Evolutionary conservation across 2,888 invertebrate genomes (phyloP).

Genomic region (Boloria euphrosyne): DNA sequence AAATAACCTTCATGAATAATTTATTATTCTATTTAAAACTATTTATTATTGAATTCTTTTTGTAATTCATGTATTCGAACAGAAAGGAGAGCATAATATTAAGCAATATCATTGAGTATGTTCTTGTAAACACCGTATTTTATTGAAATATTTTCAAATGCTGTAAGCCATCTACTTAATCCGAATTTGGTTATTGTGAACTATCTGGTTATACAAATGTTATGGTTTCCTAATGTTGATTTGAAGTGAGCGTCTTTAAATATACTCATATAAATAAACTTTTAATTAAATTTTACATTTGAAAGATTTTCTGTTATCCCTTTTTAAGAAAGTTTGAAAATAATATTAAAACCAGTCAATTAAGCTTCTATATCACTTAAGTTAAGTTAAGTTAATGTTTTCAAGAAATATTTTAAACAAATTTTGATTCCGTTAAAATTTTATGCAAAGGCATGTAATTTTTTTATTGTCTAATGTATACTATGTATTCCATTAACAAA

Average conservation of each 20-base stretch:
- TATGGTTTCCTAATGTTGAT: constrained; percentile 18
- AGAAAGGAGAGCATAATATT: not conserved
- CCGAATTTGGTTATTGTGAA: not conserved
- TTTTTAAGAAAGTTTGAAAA: not conserved
- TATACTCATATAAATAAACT: not conserved
- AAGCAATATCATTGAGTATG: not conserved
- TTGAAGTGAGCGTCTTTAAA: constrained; percentile 10
- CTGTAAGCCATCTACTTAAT: constrained; percentile 6
- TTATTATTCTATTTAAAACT: too few relatives aligned
- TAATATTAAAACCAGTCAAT: not conserved
- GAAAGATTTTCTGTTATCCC: not conserved
- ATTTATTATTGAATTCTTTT: too few relatives aligned
- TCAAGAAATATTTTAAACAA: too few relatives aligned
- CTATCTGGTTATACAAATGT: constrained; percentile 20
- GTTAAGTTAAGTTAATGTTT: too few relatives aligned
- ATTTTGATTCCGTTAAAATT: too few relatives aligned
- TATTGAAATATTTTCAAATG: constrained; percentile 5
- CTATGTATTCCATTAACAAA: too few relatives aligned
- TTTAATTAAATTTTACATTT: not conserved
- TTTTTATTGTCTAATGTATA: too few relatives aligned
- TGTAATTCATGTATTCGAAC: too few relatives aligned
- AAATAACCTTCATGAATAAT: too few relatives aligned
- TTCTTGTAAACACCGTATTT: not conserved
- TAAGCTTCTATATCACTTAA: too few relatives aligned
- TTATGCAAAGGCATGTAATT: too few relatives aligned